Evolutionary conservation across 2,797 vertebrate genomes (phyloP).

Genomic region (Malacoctenus gilli): DNA sequence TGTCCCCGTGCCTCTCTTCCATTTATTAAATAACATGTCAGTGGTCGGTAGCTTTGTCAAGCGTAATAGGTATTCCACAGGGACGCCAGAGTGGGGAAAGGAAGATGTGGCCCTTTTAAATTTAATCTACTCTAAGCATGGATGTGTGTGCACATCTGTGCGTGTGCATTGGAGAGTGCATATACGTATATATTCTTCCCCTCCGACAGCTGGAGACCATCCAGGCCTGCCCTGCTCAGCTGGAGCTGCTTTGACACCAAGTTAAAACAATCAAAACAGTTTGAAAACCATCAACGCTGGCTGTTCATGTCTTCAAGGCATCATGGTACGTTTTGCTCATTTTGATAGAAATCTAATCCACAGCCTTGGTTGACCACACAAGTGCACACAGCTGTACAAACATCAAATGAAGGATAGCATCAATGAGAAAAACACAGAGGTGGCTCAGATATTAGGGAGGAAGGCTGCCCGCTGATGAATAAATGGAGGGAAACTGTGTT

Average conservation of each 20-base stretch:
- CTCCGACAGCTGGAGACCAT: conserved; percentile 74
- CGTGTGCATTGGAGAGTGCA: conserved; percentile 16
- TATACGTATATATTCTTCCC: not conserved
- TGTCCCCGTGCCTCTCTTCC: conserved; percentile 69
- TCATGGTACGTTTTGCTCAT: conserved; percentile 60
- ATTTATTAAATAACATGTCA: conserved; percentile 89
- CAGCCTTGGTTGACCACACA: too few relatives aligned
- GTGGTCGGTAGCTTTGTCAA: conserved; percentile 81
- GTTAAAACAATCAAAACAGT: conserved; percentile 79
- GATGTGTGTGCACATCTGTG: conserved; percentile 42
- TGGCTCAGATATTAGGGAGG: not conserved
- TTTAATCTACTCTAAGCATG: conserved; percentile 76
- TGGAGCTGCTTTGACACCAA: conserved; percentile 68
- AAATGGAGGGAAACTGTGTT: not conserved
- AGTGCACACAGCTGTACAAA: not conserved
- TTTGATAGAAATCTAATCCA: conserved; percentile 5
- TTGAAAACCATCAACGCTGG: conserved; percentile 75
- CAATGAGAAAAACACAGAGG: not conserved
- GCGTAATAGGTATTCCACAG: conserved; percentile 82
- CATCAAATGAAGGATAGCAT: conserved; percentile 4
- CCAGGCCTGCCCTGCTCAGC: conserved; percentile 64
- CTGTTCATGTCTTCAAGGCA: conserved; percentile 73
- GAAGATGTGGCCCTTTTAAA: conserved; percentile 74
- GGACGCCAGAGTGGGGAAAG: conserved; percentile 70
- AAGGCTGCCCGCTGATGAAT: not conserved